These are phyloP conservation scores for Drosophila kepulauana DNA, from an alignment of 1,140 invertebrate species.

Conservation along the genomic window DNA sequence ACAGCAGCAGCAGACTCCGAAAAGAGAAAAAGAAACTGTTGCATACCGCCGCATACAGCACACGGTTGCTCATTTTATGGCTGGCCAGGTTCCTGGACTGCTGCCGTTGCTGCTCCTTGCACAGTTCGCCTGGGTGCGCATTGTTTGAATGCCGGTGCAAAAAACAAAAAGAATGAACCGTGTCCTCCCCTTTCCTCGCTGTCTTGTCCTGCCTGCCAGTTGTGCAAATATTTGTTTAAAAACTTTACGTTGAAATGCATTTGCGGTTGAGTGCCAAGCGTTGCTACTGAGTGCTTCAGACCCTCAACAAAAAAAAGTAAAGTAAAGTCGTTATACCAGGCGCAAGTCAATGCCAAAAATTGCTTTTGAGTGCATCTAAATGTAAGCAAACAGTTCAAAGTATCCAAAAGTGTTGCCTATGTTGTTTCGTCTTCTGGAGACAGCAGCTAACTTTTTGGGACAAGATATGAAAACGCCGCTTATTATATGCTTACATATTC, in stretches of 20 bases:
- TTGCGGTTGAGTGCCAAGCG: constrained; percentile 80
- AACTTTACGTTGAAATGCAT: constrained; percentile 84
- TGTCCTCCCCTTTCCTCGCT: not conserved
- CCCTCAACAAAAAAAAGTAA: constrained; percentile 36
- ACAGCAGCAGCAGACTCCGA: too few relatives aligned
- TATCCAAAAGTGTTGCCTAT: constrained; percentile 43
- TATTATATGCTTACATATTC: not conserved
- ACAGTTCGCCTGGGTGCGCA: constrained; percentile 58
- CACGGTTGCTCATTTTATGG: constrained; percentile 83
- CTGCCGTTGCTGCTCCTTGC: constrained; percentile 25
- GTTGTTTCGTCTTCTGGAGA: not conserved
- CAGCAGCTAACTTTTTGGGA: too few relatives aligned
- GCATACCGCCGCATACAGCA: constrained; percentile 70
- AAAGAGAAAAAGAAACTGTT: constrained; percentile 64
- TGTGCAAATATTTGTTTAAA: constrained; percentile 84
- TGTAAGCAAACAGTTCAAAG: constrained; percentile 47
- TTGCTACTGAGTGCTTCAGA: constrained; percentile 33
- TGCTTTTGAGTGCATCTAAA: constrained; percentile 72
- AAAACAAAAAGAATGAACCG: constrained; percentile 45
- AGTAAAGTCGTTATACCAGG: constrained; percentile 23
- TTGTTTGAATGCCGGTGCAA: constrained; percentile 69
- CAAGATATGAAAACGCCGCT: not conserved
- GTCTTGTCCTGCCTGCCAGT: constrained; percentile 61
- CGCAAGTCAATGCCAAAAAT: constrained; percentile 66
- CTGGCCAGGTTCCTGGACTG: constrained; percentile 56